Evolutionary conservation across 2,797 vertebrate genomes (phyloP).

Genomic region (Fistularia commersonii): DNA sequence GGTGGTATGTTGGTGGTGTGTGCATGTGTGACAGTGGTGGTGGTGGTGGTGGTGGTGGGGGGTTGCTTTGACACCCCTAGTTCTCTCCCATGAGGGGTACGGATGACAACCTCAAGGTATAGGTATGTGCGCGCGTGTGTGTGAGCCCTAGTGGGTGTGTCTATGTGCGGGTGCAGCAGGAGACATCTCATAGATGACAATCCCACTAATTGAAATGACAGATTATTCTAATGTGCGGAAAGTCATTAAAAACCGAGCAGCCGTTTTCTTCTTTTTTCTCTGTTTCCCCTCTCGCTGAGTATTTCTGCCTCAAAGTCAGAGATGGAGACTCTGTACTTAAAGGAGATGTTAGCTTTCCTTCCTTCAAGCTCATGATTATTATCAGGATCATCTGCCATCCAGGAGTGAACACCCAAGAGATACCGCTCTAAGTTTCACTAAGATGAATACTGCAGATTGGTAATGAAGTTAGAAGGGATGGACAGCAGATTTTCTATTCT

Average conservation of each 20-base stretch:
- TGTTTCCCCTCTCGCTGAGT: conserved; percentile 54
- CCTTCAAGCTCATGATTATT: conserved; percentile 73
- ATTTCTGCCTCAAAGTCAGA: conserved; percentile 67
- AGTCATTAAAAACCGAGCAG: conserved; percentile 78
- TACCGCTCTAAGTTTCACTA: conserved; percentile 53
- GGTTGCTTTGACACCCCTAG: conserved; percentile 73
- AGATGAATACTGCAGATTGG: conserved; percentile 26
- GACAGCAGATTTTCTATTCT: conserved; percentile 18
- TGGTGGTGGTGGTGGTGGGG: conserved; percentile 19
- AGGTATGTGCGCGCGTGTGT: conserved; percentile 52
- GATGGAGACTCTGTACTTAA: conserved; percentile 68
- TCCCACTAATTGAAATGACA: conserved; percentile 82
- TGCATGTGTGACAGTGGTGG: conserved; percentile 39
- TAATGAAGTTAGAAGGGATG: conserved; percentile 25
- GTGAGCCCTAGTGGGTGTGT: conserved; percentile 44
- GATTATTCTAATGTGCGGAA: conserved; percentile 84
- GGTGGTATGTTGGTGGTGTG: conserved; percentile 54
- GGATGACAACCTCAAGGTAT: conserved; percentile 76
- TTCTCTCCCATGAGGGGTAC: conserved; percentile 78
- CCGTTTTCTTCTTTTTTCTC: conserved; percentile 61
- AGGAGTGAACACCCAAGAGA: conserved; percentile 49
- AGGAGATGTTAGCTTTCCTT: conserved; percentile 64
- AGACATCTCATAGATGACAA: conserved; percentile 78
- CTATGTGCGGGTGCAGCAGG: conserved; percentile 60
- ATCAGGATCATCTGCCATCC: conserved; percentile 64